Base-by-base conservation (phyloP, 2,113 vertebrate species). In the Festucalex cinctus region DNA sequence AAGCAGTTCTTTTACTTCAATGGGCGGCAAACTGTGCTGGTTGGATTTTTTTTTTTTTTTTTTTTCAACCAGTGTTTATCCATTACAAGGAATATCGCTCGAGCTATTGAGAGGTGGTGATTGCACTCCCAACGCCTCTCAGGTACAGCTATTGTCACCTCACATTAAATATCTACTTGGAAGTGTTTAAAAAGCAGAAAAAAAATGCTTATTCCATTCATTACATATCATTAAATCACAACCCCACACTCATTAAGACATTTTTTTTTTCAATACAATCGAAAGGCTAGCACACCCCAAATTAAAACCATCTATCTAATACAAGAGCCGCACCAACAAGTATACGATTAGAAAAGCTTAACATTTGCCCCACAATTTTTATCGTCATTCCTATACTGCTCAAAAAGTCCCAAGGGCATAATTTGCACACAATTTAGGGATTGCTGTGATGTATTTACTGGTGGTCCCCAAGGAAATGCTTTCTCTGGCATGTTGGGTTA, bases 1-100 rank as follows among this genome's bases (percentile, higher is more conserved):
- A 32, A 88, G 88, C 88, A 74, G 71, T 88, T 88, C 88, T 82
- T 78, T 83, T 82, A 80, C 80, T 83, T 82, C 87, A 86, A 75
- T 85, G 78, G 73, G 74, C 69, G 62, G 71, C 68, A 84, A 88
- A 80, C 76, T 73, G 67, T 32, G 59, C 76, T 83, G 68, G 63
- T 77, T 82, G 75, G 75, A 83, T 32, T 77, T 77, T n/a, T n/a
- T n/a, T n/a, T n/a, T n/a, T n/a, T n/a, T n/a, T n/a, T n/a, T n/a
- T n/a, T n/a, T 87, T 78, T 85, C 79, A 80, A 85, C 76, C 69
- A 68, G 85, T 78, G 84, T 86, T 82, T 85, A 81, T 77, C 77
- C 71, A 78, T 68, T 66, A 80, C 71, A 66, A 63, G 69, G 54
- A 83, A 77, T 26, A 71, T 67, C 57, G 65, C 70, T 58, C 66